These are phyloP conservation scores for Mus spicilegus DNA, from an alignment of 2,113 vertebrate species.

Conservation along the genomic window DNA sequence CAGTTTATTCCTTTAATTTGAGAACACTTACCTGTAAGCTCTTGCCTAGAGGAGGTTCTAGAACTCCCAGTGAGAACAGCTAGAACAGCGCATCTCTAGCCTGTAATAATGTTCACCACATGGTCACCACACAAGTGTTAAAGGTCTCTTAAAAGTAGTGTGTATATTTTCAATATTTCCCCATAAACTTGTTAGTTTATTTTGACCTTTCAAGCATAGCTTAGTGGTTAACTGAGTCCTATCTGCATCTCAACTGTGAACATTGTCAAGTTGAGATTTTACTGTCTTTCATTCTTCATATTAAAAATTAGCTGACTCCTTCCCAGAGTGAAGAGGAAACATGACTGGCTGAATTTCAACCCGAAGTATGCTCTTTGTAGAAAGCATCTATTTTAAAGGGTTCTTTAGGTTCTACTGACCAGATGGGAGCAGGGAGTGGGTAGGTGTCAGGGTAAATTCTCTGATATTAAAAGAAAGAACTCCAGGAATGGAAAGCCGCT, in stretches of 20 bases:
- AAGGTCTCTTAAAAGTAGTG: constrained; percentile 18
- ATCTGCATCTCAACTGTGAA: constrained; percentile 8
- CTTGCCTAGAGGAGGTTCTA: neutral
- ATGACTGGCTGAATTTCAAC: neutral
- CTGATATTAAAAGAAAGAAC: constrained; percentile 22
- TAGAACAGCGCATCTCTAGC: neutral
- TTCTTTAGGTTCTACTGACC: neutral
- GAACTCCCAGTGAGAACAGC: neutral
- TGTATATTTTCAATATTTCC: constrained; percentile 59
- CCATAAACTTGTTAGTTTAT: constrained; percentile 22
- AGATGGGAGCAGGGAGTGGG: neutral
- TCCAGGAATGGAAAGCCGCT: constrained; percentile 21
- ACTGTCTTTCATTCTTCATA: constrained; percentile 5
- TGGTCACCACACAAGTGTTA: constrained; percentile 29
- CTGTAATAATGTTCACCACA: neutral
- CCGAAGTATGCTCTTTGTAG: neutral
- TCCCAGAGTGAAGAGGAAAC: neutral
- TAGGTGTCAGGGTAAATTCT: constrained; percentile 9
- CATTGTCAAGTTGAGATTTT: neutral
- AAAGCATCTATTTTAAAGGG: constrained; percentile 18
- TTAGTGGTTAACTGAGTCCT: constrained; percentile 34
- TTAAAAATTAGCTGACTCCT: constrained; percentile 31
- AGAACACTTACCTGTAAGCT: neutral
- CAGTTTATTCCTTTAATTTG: neutral
- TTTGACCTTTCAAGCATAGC: constrained; percentile 17